A percentile compares a stretch with the other conserved stretches of the same genome.
Evolutionary conservation across 2,797 vertebrate species (phyloP).

Genomic region (Schizopygopsis pylzovi): DNA sequence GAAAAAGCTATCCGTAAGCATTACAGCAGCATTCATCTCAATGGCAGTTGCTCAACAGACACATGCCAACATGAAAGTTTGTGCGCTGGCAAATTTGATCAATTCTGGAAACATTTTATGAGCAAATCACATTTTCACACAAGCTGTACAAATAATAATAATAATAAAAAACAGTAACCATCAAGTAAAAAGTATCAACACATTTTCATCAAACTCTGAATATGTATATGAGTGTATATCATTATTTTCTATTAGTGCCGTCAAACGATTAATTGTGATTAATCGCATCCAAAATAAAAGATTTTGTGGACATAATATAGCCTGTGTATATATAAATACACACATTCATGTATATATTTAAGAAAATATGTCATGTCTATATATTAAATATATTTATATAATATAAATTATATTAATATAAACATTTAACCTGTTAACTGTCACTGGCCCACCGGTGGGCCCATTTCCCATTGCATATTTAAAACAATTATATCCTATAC

Average conservation of each 20-base stretch:
- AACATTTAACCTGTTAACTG: no score
- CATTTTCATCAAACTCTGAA: background rate
- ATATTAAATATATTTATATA: no score
- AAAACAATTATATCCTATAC: no score
- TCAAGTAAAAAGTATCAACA: background rate
- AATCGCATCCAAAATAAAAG: no score
- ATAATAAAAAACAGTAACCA: background rate
- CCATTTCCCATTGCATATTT: no score
- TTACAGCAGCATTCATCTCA: background rate
- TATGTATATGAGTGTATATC: background rate
- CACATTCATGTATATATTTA: no score
- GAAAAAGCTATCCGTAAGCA: background rate
- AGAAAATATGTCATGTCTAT: no score
- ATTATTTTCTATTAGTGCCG: background rate
- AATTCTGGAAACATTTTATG: background rate
- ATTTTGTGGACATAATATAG: no score
- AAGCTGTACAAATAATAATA: background rate
- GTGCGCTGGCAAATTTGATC: background rate
- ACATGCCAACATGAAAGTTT: background rate
- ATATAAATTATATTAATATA: no score
- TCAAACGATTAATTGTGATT: no score
- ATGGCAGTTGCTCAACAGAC: background rate
- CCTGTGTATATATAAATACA: no score
- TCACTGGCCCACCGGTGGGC: no score
- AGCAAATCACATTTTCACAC: background rate